These are phyloP conservation scores for Calycopis cecrops DNA, from an alignment of 1,140 invertebrate species.

Conservation along the genomic window DNA sequence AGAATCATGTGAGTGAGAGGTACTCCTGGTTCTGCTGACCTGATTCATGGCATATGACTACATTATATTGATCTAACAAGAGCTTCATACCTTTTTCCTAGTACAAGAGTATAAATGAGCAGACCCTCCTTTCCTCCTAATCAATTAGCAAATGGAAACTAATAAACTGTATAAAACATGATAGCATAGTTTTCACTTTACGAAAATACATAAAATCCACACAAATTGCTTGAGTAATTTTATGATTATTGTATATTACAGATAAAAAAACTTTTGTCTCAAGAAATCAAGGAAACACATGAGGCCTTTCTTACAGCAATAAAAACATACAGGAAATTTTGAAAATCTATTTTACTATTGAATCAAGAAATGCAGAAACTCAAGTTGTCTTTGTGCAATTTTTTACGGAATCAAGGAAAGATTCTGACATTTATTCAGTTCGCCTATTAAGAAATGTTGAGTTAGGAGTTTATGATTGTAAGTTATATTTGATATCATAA, in stretches of 20 bases:
- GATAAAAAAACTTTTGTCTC: conserved; percentile 55
- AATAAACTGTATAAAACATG: too few species aligned
- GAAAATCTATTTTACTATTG: conserved; percentile 54
- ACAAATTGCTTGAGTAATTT: neutral
- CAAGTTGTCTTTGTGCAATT: conserved; percentile 56
- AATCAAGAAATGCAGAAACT: conserved; percentile 36
- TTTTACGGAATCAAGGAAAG: conserved; percentile 58
- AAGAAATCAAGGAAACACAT: conserved; percentile 62
- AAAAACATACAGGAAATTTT: conserved; percentile 58
- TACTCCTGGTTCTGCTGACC: too few species aligned
- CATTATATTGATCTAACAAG: too few species aligned
- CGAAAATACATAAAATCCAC: too few species aligned
- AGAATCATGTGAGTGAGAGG: too few species aligned
- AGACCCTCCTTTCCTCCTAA: too few species aligned
- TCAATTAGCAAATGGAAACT: too few species aligned
- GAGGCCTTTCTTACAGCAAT: conserved; percentile 64
- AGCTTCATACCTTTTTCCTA: too few species aligned
- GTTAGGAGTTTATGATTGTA: conserved; percentile 48
- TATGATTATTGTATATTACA: conserved; percentile 32
- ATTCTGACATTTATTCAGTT: conserved; percentile 51
- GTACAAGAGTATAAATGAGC: too few species aligned
- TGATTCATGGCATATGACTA: too few species aligned
- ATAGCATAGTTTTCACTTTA: too few species aligned
- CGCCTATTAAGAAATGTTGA: conserved; percentile 36
- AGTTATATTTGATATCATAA: too few species aligned